A percentile compares a stretch with the other conserved stretches of the same genome.
These are phyloP conservation scores for Tiliacea citrago DNA, from an alignment of 2,888 invertebrate genomes.

Conservation along the genomic window DNA sequence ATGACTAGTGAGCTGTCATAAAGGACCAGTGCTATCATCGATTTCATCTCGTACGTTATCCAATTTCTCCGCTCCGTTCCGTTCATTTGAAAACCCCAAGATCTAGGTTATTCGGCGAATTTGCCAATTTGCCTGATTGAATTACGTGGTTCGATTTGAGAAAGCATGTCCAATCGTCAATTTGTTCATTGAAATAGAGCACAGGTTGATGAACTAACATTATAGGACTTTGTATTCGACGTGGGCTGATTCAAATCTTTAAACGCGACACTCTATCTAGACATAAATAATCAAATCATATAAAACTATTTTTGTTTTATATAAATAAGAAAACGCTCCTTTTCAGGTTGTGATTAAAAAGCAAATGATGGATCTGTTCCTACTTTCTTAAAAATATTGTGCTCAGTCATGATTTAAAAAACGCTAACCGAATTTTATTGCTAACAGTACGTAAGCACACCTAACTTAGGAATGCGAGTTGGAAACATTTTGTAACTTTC, in stretches of 20 bases:
- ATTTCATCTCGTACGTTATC: not conserved
- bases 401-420: not conserved
- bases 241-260: not conserved
- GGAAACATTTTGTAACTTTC: conserved; percentile 12
- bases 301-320: no score
- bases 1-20: conserved; percentile 20
- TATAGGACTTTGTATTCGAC: not conserved
- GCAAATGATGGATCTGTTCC: no score
- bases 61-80: not conserved
- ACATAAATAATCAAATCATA: no score
- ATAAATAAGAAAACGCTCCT: no score
- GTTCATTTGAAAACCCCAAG: conserved; percentile 14
- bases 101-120: conserved; percentile 26
- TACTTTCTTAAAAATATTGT: not conserved
- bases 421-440: not conserved
- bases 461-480: not conserved
- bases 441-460: not conserved
- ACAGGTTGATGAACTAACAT: conserved; percentile 1
- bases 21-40: not conserved
- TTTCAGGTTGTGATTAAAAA: no score
- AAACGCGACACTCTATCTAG: not conserved
- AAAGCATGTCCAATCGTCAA: conserved; percentile 12
- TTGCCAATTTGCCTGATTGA: conserved; percentile 40
- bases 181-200: conserved; percentile 19
- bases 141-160: conserved; percentile 30